Percentiles rank a stretch among this genome's conserved stretches.
Evolutionary conservation across 1,140 invertebrate genomes (phyloP).

Genomic region (Drosophila willistoni): DNA sequence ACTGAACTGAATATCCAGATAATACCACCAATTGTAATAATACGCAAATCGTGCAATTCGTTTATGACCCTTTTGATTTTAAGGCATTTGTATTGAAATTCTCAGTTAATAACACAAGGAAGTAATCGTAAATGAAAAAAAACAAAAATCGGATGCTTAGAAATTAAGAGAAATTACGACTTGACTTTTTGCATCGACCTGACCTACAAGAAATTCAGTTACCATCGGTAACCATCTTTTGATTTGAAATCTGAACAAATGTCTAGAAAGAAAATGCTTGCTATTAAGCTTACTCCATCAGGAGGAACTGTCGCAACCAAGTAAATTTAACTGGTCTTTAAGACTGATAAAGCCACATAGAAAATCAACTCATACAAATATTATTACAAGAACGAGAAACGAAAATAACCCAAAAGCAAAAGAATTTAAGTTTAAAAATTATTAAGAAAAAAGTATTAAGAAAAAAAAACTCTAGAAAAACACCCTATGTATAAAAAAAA

Average conservation of each 20-base stretch:
- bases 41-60: slow-evolving; percentile 14
- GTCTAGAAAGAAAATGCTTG: slow-evolving; percentile 2
- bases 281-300: slow-evolving; percentile 37
- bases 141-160: slow-evolving; percentile 11
- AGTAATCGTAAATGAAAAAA: slow-evolving; percentile 26
- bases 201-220: too few species aligned
- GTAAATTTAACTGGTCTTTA: slow-evolving; percentile 67
- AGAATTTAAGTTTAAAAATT: slow-evolving; percentile 22
- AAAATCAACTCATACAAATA: slow-evolving; percentile 54
- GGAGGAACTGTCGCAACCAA: slow-evolving; percentile 23
- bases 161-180: too few species aligned
- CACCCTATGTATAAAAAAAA: slow-evolving; percentile 53
- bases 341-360: slow-evolving; percentile 63
- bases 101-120: slow-evolving; percentile 1
- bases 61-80: slow-evolving; percentile 6
- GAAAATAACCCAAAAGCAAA: slow-evolving; percentile 34
- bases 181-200: too few species aligned
- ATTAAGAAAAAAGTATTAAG: slow-evolving; percentile 23
- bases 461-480: slow-evolving; percentile 9
- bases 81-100: slow-evolving; percentile 1
- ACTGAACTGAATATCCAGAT: slow-evolving; percentile 9
- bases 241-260: not conserved
- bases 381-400: slow-evolving; percentile 37
- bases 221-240: not conserved
- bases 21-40: slow-evolving; percentile 29